Conservation (phyloP, 1,140 invertebrate species). For the Amyelois transitella region DNA sequence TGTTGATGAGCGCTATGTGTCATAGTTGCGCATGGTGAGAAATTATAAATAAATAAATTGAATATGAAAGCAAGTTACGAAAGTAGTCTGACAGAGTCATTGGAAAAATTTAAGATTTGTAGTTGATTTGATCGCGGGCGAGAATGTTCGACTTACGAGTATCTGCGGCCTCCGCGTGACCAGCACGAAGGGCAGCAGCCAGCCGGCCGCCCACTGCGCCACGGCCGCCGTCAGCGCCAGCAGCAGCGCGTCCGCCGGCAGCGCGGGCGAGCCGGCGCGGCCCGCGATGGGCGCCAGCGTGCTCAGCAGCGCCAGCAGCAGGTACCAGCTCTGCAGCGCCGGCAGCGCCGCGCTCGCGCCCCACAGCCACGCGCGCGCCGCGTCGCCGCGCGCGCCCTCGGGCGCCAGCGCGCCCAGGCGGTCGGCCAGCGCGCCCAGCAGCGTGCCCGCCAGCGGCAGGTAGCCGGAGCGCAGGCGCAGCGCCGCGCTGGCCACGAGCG, state of each 20-base stretch:
- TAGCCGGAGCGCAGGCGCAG: conserved; percentile 79
- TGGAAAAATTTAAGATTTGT: no score
- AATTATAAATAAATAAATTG: no score
- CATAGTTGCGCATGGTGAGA: no score
- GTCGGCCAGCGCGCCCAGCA: background rate
- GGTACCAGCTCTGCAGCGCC: conserved; percentile 82
- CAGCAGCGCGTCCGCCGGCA: conserved; percentile 75
- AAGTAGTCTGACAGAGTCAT: no score
- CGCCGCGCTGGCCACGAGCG: conserved; percentile 74
- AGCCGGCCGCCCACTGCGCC: conserved; percentile 28
- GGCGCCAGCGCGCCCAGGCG: conserved; percentile 3
- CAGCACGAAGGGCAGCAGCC: conserved; percentile 40
- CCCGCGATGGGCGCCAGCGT: conserved; percentile 88
- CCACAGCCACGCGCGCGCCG: conserved; percentile 30
- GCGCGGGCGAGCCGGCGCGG: conserved; percentile 79
- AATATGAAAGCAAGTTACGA: no score
- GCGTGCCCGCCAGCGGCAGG: conserved; percentile 74
- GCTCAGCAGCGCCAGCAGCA: conserved; percentile 77
- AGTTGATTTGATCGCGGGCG: no score
- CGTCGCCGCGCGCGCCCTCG: conserved; percentile 37
- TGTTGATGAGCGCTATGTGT: no score
- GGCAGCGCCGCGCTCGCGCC: conserved; percentile 74
- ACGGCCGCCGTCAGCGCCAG: conserved; percentile 26
- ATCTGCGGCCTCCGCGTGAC: conserved; percentile 12
- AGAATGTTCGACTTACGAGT: conserved; percentile 19